A percentile compares a stretch with the other conserved stretches of the same genome.
These are phyloP conservation scores for Metridium senile DNA, from an alignment of 92 coral and sea anemone species.

Conservation along the genomic window DNA sequence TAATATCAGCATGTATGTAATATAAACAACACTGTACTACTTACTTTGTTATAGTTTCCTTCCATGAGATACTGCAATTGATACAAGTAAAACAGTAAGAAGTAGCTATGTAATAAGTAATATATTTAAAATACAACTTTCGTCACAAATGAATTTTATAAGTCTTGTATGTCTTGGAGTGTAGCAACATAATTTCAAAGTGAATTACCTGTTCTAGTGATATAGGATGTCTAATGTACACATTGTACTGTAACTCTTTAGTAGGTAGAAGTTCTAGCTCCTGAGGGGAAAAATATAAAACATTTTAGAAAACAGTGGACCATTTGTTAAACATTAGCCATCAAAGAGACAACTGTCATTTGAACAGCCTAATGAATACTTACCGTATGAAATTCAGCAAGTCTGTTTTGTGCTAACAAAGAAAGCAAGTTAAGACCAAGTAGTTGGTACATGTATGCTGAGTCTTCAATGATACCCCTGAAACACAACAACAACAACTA, in stretches of 20 bases:
- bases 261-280: conserved; percentile 95
- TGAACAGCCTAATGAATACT: no score
- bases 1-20: background rate
- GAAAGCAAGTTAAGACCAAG: conserved; percentile 91
- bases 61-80: conserved; percentile 89
- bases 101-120: background rate
- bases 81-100: background rate
- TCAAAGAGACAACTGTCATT: no score
- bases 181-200: no score
- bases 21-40: background rate
- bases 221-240: conserved; percentile 92
- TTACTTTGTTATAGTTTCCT: conserved; percentile 95
- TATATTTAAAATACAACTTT: background rate
- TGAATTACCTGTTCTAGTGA: conserved; percentile 92
- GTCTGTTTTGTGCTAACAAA: conserved; percentile 93
- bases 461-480: conserved; percentile 93
- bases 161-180: no score
- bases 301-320: background rate
- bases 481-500: background rate
- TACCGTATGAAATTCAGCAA: conserved; percentile 97
- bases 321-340: background rate
- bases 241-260: conserved; percentile 88
- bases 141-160: no score
- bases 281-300: conserved; percentile 38
- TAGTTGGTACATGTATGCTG: conserved; percentile 93